Conservation (phyloP, 2,113 vertebrate species). For the Rhinopomastus cyanomelas region DNA sequence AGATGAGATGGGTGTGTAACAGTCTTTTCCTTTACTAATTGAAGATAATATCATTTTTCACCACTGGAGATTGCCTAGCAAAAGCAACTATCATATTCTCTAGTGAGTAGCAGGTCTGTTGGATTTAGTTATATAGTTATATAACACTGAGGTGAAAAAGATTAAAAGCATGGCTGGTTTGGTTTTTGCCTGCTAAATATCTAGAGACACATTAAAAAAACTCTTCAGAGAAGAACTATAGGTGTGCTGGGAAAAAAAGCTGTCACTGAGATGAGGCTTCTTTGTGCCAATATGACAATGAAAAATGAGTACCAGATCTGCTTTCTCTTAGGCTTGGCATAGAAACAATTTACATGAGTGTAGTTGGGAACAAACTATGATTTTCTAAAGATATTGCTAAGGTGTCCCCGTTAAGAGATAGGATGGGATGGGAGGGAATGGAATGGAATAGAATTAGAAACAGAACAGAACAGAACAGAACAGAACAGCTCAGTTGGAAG, state of each 20-base stretch:
- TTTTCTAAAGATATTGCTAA: background rate
- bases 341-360: background rate
- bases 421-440: background rate
- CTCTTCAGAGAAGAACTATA: conserved; percentile 2
- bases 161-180: background rate
- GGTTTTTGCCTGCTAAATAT: background rate
- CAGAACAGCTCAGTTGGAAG: background rate
- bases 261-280: background rate
- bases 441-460: background rate
- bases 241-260: background rate
- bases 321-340: conserved; percentile 3
- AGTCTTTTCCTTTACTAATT: background rate
- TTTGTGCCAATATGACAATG: background rate
- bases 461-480: background rate
- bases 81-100: background rate
- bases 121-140: background rate
- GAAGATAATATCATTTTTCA: background rate
- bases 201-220: background rate
- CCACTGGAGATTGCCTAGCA: background rate
- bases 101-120: background rate
- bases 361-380: background rate
- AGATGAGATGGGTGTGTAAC: background rate
- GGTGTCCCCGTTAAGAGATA: background rate
- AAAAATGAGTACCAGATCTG: background rate
- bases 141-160: background rate